Conservation (phyloP, 2,113 vertebrate genomes). For the Phasianus colchicus region DNA sequence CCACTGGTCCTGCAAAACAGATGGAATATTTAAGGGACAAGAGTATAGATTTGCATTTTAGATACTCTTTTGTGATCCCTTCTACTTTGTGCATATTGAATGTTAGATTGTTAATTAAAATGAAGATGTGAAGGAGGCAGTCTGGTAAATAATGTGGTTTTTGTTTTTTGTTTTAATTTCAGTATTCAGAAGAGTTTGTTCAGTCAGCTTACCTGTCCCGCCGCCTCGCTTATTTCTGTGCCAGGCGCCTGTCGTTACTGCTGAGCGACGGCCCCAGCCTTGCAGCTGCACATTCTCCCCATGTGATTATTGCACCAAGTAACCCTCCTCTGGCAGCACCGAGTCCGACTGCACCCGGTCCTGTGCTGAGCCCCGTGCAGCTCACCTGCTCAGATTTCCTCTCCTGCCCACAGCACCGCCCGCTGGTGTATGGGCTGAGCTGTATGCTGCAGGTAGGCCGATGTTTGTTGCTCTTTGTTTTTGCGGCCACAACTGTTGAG, state of each 20-base stretch:
- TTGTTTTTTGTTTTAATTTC: not conserved
- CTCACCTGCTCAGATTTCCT: slow-evolving; percentile 75
- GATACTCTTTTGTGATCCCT: not conserved
- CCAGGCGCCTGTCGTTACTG: slow-evolving; percentile 76
- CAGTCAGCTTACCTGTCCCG: slow-evolving; percentile 83
- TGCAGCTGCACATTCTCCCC: slow-evolving; percentile 71
- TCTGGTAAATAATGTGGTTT: not conserved
- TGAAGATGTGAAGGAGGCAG: not conserved
- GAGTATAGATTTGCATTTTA: not conserved
- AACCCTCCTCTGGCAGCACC: slow-evolving; percentile 65
- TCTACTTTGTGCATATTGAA: not conserved
- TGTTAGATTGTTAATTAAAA: not conserved
- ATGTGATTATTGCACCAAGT: slow-evolving; percentile 71
- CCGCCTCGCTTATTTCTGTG: slow-evolving; percentile 82
- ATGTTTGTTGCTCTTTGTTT: not conserved
- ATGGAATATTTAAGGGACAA: not conserved
- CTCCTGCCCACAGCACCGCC: slow-evolving; percentile 78
- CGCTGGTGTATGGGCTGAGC: slow-evolving; percentile 80
- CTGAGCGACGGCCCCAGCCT: slow-evolving; percentile 73
- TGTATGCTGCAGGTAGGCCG: slow-evolving; percentile 81
- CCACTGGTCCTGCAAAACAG: not conserved
- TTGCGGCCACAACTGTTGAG: not conserved
- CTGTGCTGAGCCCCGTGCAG: slow-evolving; percentile 66
- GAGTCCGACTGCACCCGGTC: slow-evolving; percentile 51
- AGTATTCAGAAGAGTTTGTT: slow-evolving; percentile 84